Base-by-base conservation (phyloP, 1,140 invertebrate genomes). In the Samia ricini region DNA sequence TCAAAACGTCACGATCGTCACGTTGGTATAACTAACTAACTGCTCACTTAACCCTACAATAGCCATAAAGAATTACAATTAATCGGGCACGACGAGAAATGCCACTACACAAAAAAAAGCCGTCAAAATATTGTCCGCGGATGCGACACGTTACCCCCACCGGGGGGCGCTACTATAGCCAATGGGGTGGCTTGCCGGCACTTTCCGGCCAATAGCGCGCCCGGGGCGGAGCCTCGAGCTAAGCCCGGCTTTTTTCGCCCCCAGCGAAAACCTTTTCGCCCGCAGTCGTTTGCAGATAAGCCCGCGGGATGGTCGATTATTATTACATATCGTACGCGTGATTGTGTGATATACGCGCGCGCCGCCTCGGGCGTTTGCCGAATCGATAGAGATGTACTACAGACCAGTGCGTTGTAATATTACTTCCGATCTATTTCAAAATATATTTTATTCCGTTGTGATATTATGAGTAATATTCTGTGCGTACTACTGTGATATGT, bases 221-320 rank as follows among this genome's bases (percentile, higher is more conserved):
- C 87, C 77, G 76, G 85, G 87, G 87, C 83, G 87, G 87, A 81
- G 87, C 83, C 80, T 81, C 63, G 56, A 85, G 85, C 84, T 71
- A 76, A 80, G 77, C 76, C 64, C 75, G 70, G 72, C 75, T 76
- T 86, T n/a, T n/a, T 88, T 88, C 83, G 85, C 87, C 87, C 87
- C 83, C 83, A 88, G 85, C 85, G 69, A 89, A 89, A 89, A 81
- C 76, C 85, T 89, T 86, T 88, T 89, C 77, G 87, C 87, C 87
- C 87, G 68, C 87, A 88, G 87, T 89, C 87, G 87, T 89, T 87
- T 89, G 83, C 83, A 80, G 87, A 89, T 89, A 89, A 88, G 85
- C 85, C 87, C 74, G 67, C 76, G 83, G 87, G 84, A 89, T 89
- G 87, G 87, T 86, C 85, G 85, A 80, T 82, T 88, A 87, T 88